phyloP scores from a whole-genome alignment of 2,797 vertebrate species.

The Ctenochaetus hawaiiensis region DNA sequence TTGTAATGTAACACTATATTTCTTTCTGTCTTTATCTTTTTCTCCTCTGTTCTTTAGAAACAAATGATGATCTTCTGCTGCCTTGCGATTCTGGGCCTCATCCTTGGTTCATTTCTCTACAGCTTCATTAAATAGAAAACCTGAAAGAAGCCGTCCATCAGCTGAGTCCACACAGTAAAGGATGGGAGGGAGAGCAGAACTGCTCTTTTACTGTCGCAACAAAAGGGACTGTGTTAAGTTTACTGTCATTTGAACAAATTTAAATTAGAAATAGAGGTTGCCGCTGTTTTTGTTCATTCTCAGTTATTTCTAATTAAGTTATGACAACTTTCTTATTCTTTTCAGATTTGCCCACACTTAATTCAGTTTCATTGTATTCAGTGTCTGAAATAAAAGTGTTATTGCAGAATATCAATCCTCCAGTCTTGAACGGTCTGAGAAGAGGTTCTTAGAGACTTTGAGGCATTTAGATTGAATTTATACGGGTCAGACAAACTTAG shows the following conservation, averaged over 20 bases:
- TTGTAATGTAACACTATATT: neutral
- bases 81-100: slow-evolving; percentile 89
- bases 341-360: neutral
- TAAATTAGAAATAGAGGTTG: slow-evolving; percentile 9
- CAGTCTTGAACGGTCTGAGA: neutral
- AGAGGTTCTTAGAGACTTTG: neutral
- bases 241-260: slow-evolving; percentile 21
- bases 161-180: slow-evolving; percentile 12
- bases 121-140: slow-evolving; percentile 90
- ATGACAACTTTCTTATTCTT: neutral
- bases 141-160: slow-evolving; percentile 1
- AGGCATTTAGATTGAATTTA: neutral
- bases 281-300: neutral
- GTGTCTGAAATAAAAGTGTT: neutral
- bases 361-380: neutral
- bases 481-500: neutral
- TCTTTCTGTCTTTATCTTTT: slow-evolving; percentile 23
- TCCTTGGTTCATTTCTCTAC: slow-evolving; percentile 90
- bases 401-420: neutral
- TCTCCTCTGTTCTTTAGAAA: slow-evolving; percentile 86
- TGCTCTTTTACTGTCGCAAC: slow-evolving; percentile 1
- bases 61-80: slow-evolving; percentile 98
- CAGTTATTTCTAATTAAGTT: slow-evolving; percentile 7
- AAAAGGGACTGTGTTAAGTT: slow-evolving; percentile 8
- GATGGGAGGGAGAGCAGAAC: slow-evolving; percentile 4